phyloP scores from a whole-genome alignment of 2,888 invertebrate genomes.

The Lithophane leautieri region DNA sequence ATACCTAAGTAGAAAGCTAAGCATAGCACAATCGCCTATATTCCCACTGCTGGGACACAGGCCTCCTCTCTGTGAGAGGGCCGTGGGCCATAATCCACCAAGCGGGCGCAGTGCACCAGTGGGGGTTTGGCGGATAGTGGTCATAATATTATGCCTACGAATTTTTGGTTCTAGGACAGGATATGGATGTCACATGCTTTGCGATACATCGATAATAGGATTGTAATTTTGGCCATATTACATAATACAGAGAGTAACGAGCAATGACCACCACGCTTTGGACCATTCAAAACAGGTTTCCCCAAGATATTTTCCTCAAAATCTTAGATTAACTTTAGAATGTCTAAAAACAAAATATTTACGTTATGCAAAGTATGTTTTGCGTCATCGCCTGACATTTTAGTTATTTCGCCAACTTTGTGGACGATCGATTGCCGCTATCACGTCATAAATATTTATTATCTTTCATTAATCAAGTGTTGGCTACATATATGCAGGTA shows the following conservation, averaged over 20 bases:
- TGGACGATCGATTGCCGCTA: slow-evolving; percentile 12
- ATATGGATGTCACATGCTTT: not conserved
- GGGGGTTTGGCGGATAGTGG: no score
- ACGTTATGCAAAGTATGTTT: not conserved
- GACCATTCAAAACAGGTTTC: not conserved
- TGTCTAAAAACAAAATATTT: slow-evolving; percentile 3
- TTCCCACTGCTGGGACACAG: not conserved
- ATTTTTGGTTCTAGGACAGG: not conserved
- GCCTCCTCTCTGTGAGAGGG: not conserved
- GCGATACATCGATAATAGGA: no score
- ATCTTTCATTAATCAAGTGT: slow-evolving; percentile 19
- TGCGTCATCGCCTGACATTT: slow-evolving; percentile 36
- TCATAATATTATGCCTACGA: not conserved
- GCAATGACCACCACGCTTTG: not conserved
- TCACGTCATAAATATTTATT: slow-evolving; percentile 33
- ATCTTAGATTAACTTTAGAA: slow-evolving; percentile 3
- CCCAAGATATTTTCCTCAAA: not conserved
- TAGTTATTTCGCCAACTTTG: slow-evolving; percentile 13
- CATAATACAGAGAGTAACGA: not conserved
- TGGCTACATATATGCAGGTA: slow-evolving; percentile 1
- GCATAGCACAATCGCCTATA: not conserved
- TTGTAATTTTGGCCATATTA: not conserved
- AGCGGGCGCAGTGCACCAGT: not conserved
- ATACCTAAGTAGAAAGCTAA: not conserved
- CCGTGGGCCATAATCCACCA: not conserved